Evolutionary conservation across 2,113 vertebrate species (phyloP), one percentile per base, ranked within the genome.

Genomic region (Rhinolophus ferrumequinum): DNA sequence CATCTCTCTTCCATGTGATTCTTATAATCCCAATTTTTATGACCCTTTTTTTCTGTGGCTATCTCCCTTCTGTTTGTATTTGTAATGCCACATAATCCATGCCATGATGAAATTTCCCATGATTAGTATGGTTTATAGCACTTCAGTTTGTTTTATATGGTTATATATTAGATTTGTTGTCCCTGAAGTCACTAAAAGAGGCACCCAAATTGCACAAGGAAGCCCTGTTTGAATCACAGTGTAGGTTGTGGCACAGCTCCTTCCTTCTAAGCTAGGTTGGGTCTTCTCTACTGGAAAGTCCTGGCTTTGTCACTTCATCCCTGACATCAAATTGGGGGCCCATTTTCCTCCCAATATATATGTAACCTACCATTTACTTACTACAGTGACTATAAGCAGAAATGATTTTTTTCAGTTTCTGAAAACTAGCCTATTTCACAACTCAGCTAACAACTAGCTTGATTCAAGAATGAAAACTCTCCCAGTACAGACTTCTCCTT

Each of bases 381-480:
- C 79, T 52, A 22, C 8, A 13, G 67, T n/a, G 87, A 76, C 54
- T 87, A 30, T 28, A 89, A 58, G 52, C 52, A 66, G 73, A 86
- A 89, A 52, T n/a, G 76, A 79, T 80, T n/a, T 84, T n/a, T 64
- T 86, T 62, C 44, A 15, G 60, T 80, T 92, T 86, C 88, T 92
- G 62, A 62, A 94, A 95, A 70, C 33, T 28, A 93, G 67, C 54
- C 58, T 60, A 70, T 69, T 94, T 80, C 52, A 88, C 19, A 66
- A 19, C 30, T 16, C 14, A 52, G 38, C 72, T 35, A 82, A 97
- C 95, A 97, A 96, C 66, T 60, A 72, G 82, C 58, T 88, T 72
- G 60, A 94, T 94, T 96, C 76, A 94, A 85, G 89, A 89, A 93
- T 76, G 38, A 35, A 92, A 86, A 28, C 22, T 19, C 58, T 70